These are phyloP conservation scores for Oxygymnocypris stewartii DNA, from an alignment of 2,113 vertebrate species.

Conservation along the genomic window DNA sequence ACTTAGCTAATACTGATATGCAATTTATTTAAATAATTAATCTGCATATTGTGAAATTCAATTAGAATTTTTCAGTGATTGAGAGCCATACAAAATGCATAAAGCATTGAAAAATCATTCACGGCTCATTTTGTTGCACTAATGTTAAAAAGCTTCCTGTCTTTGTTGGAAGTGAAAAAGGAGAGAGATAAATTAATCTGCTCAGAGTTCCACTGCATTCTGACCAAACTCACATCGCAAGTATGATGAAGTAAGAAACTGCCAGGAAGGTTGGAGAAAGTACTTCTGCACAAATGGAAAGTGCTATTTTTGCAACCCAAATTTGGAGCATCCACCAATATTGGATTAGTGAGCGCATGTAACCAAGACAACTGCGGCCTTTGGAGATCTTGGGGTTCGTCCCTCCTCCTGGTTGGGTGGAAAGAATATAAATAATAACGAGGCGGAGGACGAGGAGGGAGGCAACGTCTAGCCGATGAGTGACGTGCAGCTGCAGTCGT, in stretches of 20 bases:
- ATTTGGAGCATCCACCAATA: constrained; percentile 64
- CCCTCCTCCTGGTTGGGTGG: constrained; percentile 65
- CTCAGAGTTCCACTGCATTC: not conserved
- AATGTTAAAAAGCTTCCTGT: not conserved
- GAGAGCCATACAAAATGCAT: not conserved
- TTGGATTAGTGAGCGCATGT: constrained; percentile 77
- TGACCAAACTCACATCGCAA: not conserved
- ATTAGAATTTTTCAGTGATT: not conserved
- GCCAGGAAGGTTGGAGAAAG: constrained; percentile 16
- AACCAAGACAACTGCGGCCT: constrained; percentile 81
- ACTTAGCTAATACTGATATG: not conserved
- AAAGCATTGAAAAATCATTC: not conserved
- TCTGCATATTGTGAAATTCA: not conserved
- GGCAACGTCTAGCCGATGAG: constrained; percentile 58
- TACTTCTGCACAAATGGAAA: constrained; percentile 39
- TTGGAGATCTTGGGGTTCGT: constrained; percentile 71
- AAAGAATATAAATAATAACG: constrained; percentile 54
- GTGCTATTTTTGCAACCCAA: constrained; percentile 64
- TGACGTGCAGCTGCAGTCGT: constrained; percentile 65
- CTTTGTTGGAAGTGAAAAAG: not conserved
- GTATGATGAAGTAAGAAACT: not conserved
- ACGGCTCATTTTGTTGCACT: not conserved
- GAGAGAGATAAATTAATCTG: not conserved
- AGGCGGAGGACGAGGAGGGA: constrained; percentile 52
- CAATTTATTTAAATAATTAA: not conserved